Evolutionary conservation across 1,140 invertebrate species (phyloP).

Genomic region (Neodiprion lecontei): DNA sequence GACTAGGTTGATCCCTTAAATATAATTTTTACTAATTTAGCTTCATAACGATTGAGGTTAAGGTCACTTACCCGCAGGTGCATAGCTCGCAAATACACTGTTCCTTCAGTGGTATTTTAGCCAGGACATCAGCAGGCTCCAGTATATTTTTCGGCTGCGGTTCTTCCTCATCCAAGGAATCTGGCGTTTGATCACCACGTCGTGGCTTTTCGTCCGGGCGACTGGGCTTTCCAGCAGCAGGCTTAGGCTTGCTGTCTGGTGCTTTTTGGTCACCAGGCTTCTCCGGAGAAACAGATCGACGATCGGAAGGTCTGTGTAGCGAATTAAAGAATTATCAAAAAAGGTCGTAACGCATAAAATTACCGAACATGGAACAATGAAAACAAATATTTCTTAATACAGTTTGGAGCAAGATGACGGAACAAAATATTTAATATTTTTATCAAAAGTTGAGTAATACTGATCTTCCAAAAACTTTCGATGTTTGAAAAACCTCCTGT

Average conservation of each 20-base stretch:
- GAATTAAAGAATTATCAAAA: background rate
- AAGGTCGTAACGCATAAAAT: background rate
- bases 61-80: constrained; percentile 84
- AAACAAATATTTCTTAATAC: constrained; percentile 9
- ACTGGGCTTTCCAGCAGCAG: constrained; percentile 36
- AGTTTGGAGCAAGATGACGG: background rate
- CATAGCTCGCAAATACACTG: constrained; percentile 90
- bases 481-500: background rate
- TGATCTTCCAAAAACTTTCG: background rate
- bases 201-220: constrained; percentile 36
- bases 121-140: constrained; percentile 40
- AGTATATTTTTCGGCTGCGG: constrained; percentile 21
- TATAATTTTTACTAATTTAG: no score
- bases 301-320: constrained; percentile 32
- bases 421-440: background rate
- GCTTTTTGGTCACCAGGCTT: constrained; percentile 40
- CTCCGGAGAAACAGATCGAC: constrained; percentile 43
- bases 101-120: constrained; percentile 68
- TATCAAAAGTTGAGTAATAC: background rate
- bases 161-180: constrained; percentile 41
- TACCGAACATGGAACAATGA: no score
- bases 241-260: constrained; percentile 25
- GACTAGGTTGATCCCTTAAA: no score
- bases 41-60: constrained; percentile 12
- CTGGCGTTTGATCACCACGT: constrained; percentile 45